Conservation (phyloP, 2,888 invertebrate species). For the Steromphala cineraria region DNA sequence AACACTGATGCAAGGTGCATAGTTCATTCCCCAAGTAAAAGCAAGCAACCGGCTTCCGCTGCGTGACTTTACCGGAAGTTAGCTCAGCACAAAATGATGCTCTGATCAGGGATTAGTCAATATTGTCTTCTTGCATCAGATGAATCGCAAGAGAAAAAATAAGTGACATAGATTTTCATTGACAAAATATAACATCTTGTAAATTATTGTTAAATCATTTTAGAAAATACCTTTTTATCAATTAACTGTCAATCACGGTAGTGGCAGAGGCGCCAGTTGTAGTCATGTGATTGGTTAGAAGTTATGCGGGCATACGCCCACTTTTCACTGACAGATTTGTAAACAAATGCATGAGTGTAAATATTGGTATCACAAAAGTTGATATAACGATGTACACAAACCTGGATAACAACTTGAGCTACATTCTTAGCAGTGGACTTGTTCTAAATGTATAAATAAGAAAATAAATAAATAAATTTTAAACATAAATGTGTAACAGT, state of each 20-base stretch:
- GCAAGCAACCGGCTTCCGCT: neutral
- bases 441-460: no score
- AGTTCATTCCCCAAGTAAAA: constrained; percentile 6
- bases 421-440: no score
- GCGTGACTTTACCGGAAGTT: constrained; percentile 13
- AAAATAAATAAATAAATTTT: no score
- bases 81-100: neutral
- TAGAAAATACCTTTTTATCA: neutral
- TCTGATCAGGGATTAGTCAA: neutral
- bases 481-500: no score
- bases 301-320: neutral
- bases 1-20: neutral
- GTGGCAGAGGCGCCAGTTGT: neutral
- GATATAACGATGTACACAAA: no score
- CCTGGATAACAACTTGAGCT: no score
- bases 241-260: neutral
- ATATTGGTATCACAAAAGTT: no score
- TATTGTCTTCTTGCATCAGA: neutral
- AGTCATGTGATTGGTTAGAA: neutral
- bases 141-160: neutral
- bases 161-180: no score
- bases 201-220: neutral
- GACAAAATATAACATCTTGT: no score
- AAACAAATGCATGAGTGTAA: neutral
- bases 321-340: neutral